Evolutionary conservation across 2,797 vertebrate species (phyloP), one percentile per base, ranked within the genome.

Genomic region (Mus caroli): DNA sequence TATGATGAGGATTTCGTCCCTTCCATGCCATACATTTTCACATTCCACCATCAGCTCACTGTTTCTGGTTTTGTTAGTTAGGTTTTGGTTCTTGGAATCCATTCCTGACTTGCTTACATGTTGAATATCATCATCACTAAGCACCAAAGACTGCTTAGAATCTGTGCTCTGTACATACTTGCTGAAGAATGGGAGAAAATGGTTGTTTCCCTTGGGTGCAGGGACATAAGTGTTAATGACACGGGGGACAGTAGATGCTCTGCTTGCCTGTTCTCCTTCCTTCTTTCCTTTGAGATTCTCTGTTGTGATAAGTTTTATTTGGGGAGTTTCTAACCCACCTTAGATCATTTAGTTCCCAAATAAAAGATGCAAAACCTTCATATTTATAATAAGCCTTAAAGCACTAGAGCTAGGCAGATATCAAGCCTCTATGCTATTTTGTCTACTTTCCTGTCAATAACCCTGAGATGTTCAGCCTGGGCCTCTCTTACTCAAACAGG

Each of bases 1-100:
- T 87, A 24, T 54, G 11, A 88, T 52, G 91, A 96, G 22, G 93
- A 82, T 43, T 62, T 84, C 50, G 0, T 0, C 28, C 4, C 14
- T 83, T 91, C 2, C 24, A 92, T 43, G 54, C 14, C 60, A 17
- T 46, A 40, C 19, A 6, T n/a, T 80, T 6, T 91, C 15, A 8
- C 34, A 22, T 43, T 93, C 75, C 22, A 60, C 71, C 58, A 84
- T 86, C 93, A 80, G 31, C 60, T 83, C 78, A 77, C 73, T 64
- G 54, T 10, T 80, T 94, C 43, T 92, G 82, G 1, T 86, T 94
- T 94, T 71, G 54, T 92, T 76, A 90, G 78, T 90, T 89, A 91
- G 50, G 31, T 50, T 89, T 92, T 75, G 22, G 50, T 60, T 90
- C 22, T 91, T 78, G 31, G 86, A 52, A 62, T 90, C 3, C 40